Evolutionary conservation across 2,113 vertebrate species (phyloP).

Genomic region (Passerina amoena): DNA sequence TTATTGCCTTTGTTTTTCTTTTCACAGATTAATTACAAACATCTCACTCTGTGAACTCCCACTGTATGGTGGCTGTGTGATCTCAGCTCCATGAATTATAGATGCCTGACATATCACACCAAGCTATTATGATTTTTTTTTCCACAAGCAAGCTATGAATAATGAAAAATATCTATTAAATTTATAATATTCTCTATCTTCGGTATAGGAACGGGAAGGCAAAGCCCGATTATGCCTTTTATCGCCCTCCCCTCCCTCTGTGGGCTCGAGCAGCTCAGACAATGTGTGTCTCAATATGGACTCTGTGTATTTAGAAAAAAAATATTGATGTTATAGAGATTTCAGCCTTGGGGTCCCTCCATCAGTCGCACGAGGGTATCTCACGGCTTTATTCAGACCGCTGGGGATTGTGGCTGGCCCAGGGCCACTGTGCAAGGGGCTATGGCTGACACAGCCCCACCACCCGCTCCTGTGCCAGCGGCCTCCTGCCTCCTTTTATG

Average conservation of each 20-base stretch:
- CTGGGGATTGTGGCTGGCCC: not conserved
- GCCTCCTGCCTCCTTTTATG: not conserved
- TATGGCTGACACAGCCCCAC: fast-evolving
- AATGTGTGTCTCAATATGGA: not conserved
- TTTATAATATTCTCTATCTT: slow-evolving; percentile 47
- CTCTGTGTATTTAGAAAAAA: not conserved
- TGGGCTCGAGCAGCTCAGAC: fast-evolving
- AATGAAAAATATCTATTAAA: slow-evolving; percentile 50
- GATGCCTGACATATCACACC: slow-evolving; percentile 70
- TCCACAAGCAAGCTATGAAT: slow-evolving; percentile 69
- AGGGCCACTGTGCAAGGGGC: fast-evolving
- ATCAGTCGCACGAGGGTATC: fast-evolving
- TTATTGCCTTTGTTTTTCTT: slow-evolving; percentile 57
- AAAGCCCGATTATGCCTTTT: not conserved
- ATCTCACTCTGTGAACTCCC: slow-evolving; percentile 39
- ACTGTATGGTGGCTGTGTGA: slow-evolving; percentile 38
- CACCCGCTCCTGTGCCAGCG: fast-evolving
- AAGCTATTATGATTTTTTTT: slow-evolving; percentile 75
- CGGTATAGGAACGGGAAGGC: not conserved
- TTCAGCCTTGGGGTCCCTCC: not conserved
- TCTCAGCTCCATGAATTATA: slow-evolving; percentile 68
- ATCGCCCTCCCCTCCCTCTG: not conserved
- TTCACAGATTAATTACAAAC: slow-evolving; percentile 55
- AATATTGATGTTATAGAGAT: not conserved
- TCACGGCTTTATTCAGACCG: fast-evolving